A percentile compares a stretch with the other conserved stretches of the same genome.
Conservation (phyloP, 2,797 vertebrate genomes). For the Nasua narica region DNA sequence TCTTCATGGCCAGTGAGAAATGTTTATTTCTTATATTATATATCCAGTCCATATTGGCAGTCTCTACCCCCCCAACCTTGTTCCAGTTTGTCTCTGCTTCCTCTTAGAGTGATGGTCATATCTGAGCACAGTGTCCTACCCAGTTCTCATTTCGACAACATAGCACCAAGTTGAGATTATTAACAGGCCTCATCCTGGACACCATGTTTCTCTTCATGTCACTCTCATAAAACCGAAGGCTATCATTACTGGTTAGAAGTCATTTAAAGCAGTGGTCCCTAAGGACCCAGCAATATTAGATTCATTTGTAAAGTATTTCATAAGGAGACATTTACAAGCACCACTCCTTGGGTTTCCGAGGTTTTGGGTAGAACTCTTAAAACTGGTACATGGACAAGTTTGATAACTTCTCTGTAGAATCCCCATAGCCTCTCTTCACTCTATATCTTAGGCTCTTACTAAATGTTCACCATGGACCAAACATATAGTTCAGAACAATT, state of each 20-base stretch:
- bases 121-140: not conserved
- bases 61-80: not conserved
- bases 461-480: conserved; percentile 18
- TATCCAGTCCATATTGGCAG: not conserved
- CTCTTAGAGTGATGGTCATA: not conserved
- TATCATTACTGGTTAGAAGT: not conserved
- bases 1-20: not conserved
- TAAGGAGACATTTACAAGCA: not conserved
- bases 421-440: not conserved
- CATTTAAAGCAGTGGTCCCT: not conserved
- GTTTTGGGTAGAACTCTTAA: not conserved
- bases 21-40: not conserved
- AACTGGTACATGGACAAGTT: not conserved
- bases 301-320: not conserved
- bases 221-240: not conserved
- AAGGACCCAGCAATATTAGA: not conserved
- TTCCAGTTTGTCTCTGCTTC: not conserved
- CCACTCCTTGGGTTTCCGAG: not conserved
- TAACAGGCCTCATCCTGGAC: not conserved
- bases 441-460: not conserved
- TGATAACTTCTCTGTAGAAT: not conserved
- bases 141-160: not conserved
- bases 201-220: not conserved
- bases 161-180: not conserved
- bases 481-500: conserved; percentile 18